These are phyloP conservation scores for Psittacula cyanocephala DNA, from an alignment of 2,113 vertebrate genomes.

Conservation along the genomic window DNA sequence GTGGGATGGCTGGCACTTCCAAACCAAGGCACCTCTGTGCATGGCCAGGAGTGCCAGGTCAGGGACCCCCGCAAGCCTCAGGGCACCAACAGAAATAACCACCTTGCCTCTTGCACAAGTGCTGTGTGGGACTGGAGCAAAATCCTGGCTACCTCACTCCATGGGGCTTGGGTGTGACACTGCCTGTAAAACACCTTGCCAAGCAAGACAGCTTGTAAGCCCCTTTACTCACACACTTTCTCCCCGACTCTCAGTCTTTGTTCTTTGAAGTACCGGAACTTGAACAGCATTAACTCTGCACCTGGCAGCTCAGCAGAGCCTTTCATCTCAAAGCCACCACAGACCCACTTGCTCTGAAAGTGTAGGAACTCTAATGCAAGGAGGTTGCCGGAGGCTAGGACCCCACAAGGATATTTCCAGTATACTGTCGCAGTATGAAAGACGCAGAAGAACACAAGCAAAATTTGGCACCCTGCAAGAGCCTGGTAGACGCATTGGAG, in stretches of 20 bases:
- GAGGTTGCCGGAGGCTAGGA: background rate
- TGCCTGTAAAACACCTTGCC: background rate
- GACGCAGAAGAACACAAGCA: background rate
- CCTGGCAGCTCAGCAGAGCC: background rate
- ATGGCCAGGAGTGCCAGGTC: background rate
- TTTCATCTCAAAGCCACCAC: background rate
- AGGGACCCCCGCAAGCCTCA: accelerated
- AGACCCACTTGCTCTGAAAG: background rate
- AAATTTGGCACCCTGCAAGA: background rate
- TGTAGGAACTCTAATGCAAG: background rate
- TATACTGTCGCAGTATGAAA: background rate
- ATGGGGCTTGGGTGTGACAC: accelerated
- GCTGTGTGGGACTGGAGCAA: background rate
- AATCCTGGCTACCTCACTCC: background rate
- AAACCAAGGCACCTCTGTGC: background rate
- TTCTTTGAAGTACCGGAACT: background rate
- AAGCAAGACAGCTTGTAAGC: background rate
- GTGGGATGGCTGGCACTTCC: accelerated
- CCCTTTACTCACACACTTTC: background rate
- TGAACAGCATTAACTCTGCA: background rate
- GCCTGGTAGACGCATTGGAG: accelerated
- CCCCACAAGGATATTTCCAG: background rate
- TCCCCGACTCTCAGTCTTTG: accelerated
- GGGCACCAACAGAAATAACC: background rate
- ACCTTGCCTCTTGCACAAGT: background rate